Base-by-base conservation (phyloP, 1,140 invertebrate species). In the Glossosoma conforme region DNA sequence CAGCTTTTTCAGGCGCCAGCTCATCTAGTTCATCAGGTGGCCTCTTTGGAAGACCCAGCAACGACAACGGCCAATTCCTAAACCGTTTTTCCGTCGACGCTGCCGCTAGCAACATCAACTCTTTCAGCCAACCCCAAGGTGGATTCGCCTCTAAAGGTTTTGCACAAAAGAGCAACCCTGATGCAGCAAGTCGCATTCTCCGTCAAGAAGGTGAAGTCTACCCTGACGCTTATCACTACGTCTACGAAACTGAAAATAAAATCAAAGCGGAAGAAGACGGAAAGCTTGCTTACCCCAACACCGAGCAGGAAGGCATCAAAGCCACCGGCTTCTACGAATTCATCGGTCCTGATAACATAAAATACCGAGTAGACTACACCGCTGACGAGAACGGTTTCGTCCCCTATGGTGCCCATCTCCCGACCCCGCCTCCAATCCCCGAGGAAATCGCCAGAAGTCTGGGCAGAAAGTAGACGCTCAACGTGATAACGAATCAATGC, bases 371-470 rank as follows among this genome's bases (percentile, higher is more conserved):
- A 1, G 75, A 76, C 41, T 85, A 84, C 54, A 70, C 72, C 9
- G 82, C 82, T 58, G 83, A 82, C 54, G 79, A 83, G 61, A 77
- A 82, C 14, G 83, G 83, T 11, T 85, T 78, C 67, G 72, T 77
- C 54, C 77, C 83, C 9, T 63, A 68, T 49, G 80, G 78, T 10
- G 72, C 72, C 13, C 77, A 79, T 59, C 62, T 74, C 38, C 70
- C 70, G 8, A 54, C 43, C 10, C 44, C 54, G 5, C 54, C 54
- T 10, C 33, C 54, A 10, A 52, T 48, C 49, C 44, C n/a, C n/a
- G n/a, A n/a, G n/a, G n/a, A n/a, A n/a, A n/a, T n/a, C n/a, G n/a
- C n/a, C n/a, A n/a, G n/a, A n/a, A n/a, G n/a, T n/a, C n/a, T n/a
- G n/a, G n/a, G n/a, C n/a, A n/a, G n/a, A n/a, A n/a, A n/a, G n/a